Conservation (phyloP, 2,888 invertebrate species). For the Thecocarcelia acutangulata region DNA sequence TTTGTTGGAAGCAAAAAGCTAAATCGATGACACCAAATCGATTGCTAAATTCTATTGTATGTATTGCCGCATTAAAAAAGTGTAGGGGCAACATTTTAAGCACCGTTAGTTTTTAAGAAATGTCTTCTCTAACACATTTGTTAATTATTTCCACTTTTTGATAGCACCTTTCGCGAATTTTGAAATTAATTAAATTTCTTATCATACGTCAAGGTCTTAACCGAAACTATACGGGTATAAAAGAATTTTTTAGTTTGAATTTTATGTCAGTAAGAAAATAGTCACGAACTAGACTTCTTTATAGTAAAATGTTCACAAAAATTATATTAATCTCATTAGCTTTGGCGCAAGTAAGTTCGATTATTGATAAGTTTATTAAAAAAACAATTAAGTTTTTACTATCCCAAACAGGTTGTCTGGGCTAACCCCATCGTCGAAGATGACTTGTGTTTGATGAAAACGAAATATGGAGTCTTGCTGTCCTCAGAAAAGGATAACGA, state of each 20-base stretch:
- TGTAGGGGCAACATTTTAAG: too few relatives aligned
- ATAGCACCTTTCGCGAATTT: background rate
- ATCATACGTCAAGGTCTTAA: background rate
- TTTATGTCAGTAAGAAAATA: background rate
- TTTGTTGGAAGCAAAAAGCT: too few relatives aligned
- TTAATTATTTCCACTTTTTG: background rate
- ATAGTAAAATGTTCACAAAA: constrained; percentile 1
- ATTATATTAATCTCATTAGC: constrained; percentile 19
- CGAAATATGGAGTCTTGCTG: constrained; percentile 8
- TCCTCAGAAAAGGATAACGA: constrained; percentile 14
- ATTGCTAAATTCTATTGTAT: too few relatives aligned
- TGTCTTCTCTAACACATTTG: too few relatives aligned
- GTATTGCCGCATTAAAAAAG: too few relatives aligned
- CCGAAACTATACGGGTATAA: constrained; percentile 21
- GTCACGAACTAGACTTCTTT: background rate
- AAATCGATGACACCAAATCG: too few relatives aligned
- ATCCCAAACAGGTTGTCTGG: background rate
- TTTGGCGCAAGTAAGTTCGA: constrained; percentile 18
- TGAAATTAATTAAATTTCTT: background rate
- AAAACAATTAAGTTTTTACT: background rate
- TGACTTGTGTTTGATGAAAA: constrained; percentile 34
- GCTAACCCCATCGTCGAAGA: background rate
- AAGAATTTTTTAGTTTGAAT: constrained; percentile 2
- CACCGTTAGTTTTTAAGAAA: too few relatives aligned
- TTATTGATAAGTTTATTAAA: background rate